Percentiles rank a stretch among this genome's conserved stretches.
Conservation (phyloP, 2,113 vertebrate genomes). For the Nansenia antarctica region DNA sequence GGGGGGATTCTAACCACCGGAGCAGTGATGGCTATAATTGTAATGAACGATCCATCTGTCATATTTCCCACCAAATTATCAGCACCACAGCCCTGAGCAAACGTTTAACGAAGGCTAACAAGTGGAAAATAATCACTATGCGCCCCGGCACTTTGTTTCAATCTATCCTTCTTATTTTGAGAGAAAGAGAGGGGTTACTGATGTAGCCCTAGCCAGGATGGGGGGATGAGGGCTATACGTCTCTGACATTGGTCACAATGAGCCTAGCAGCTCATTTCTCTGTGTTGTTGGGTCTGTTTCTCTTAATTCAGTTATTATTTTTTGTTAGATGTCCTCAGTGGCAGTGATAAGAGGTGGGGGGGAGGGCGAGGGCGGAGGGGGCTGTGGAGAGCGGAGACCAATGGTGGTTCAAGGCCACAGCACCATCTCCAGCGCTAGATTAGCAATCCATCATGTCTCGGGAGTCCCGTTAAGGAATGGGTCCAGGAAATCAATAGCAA, state of each 20-base stretch:
- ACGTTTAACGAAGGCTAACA: slow-evolving; percentile 68
- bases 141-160: slow-evolving; percentile 60
- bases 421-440: slow-evolving; percentile 56
- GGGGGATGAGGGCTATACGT: slow-evolving; percentile 57
- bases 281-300: slow-evolving; percentile 24
- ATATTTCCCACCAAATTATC: slow-evolving; percentile 69
- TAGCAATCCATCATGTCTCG: slow-evolving; percentile 64
- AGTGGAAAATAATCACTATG: slow-evolving; percentile 73
- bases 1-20: slow-evolving; percentile 46
- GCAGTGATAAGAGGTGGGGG: slow-evolving; percentile 30
- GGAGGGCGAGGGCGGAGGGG: too few species aligned
- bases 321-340: slow-evolving; percentile 47
- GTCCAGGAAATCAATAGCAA: slow-evolving; percentile 61
- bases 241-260: slow-evolving; percentile 48
- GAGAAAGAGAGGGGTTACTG: slow-evolving; percentile 4
- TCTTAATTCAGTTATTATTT: slow-evolving; percentile 62
- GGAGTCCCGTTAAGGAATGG: slow-evolving; percentile 49
- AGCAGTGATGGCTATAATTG: slow-evolving; percentile 64
- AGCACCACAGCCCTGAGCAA: slow-evolving; percentile 59
- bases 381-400: too few species aligned
- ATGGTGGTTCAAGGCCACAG: slow-evolving; percentile 55
- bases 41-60: slow-evolving; percentile 70
- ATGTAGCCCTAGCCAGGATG: too few species aligned
- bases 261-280: slow-evolving; percentile 39
- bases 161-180: slow-evolving; percentile 61